Percentiles rank a stretch among this genome's conserved stretches.
phyloP scores from a whole-genome alignment of 1,140 invertebrate genomes.

The Nilaparvata lugens region DNA sequence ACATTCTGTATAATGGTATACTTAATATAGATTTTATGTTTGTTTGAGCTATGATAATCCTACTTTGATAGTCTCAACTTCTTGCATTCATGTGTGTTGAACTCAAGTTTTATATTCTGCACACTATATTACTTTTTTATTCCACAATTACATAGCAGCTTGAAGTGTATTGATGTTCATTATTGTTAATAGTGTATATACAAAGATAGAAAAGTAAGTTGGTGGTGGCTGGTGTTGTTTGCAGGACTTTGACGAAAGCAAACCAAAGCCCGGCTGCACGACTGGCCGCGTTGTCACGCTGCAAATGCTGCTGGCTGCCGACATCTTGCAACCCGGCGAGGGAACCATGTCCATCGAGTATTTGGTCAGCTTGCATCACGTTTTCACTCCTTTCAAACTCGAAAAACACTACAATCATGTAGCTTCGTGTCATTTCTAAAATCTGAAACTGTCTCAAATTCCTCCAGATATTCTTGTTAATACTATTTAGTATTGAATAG shows the following conservation, averaged over 20 bases:
- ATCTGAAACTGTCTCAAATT: too few relatives aligned
- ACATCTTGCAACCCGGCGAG: constrained; percentile 69
- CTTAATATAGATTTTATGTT: too few relatives aligned
- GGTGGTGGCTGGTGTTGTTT: neutral
- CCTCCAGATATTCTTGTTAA: too few relatives aligned
- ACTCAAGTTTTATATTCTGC: neutral
- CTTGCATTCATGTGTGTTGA: neutral
- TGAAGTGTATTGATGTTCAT: neutral
- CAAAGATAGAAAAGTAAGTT: neutral
- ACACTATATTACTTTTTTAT: neutral
- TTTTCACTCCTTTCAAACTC: too few relatives aligned
- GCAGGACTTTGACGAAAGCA: constrained; percentile 15
- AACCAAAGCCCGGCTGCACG: constrained; percentile 26
- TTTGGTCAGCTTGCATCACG: constrained; percentile 45
- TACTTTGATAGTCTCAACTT: too few relatives aligned
- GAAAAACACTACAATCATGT: too few relatives aligned
- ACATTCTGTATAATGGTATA: too few relatives aligned
- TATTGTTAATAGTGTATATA: neutral
- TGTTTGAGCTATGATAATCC: too few relatives aligned
- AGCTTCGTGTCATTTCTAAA: too few relatives aligned
- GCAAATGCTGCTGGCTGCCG: constrained; percentile 69
- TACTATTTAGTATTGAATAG: too few relatives aligned
- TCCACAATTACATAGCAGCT: neutral
- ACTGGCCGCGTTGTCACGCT: constrained; percentile 70
- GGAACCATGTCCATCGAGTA: constrained; percentile 81